Conservation (phyloP, 2,888 invertebrate genomes). For the Cephus runcator region DNA sequence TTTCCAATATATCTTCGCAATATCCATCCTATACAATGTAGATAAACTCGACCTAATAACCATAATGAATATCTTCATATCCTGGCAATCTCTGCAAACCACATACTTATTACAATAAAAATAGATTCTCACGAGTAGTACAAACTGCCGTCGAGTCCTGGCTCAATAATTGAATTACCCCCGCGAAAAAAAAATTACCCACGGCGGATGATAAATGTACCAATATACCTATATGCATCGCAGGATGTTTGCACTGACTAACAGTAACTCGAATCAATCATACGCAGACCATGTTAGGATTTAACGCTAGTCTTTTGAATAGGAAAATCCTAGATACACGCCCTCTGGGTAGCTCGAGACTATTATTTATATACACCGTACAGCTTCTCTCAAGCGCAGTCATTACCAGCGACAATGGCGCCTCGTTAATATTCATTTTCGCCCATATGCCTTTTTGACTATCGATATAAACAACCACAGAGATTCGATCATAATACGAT, state of each 20-base stretch:
- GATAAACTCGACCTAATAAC: background rate
- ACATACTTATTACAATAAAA: background rate
- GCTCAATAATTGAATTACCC: background rate
- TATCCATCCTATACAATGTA: background rate
- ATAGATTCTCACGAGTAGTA: background rate
- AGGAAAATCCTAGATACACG: background rate
- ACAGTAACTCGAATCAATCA: slow-evolving; percentile 17
- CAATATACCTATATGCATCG: slow-evolving; percentile 1
- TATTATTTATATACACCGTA: background rate
- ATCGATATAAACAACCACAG: background rate
- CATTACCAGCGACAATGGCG: background rate
- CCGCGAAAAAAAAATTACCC: background rate
- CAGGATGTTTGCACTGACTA: slow-evolving; percentile 11
- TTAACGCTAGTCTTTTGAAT: background rate
- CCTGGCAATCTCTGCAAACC: background rate
- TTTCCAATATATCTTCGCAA: background rate
- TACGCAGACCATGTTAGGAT: background rate
- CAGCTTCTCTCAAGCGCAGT: background rate
- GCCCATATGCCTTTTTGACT: background rate
- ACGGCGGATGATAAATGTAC: slow-evolving; percentile 10
- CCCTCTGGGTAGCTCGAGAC: background rate
- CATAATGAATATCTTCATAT: background rate
- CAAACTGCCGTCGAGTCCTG: background rate
- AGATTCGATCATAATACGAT: background rate
- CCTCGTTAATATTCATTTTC: background rate